These are phyloP conservation scores for Loripinus fragilis DNA, from an alignment of 2,888 invertebrate genomes.

Conservation along the genomic window DNA sequence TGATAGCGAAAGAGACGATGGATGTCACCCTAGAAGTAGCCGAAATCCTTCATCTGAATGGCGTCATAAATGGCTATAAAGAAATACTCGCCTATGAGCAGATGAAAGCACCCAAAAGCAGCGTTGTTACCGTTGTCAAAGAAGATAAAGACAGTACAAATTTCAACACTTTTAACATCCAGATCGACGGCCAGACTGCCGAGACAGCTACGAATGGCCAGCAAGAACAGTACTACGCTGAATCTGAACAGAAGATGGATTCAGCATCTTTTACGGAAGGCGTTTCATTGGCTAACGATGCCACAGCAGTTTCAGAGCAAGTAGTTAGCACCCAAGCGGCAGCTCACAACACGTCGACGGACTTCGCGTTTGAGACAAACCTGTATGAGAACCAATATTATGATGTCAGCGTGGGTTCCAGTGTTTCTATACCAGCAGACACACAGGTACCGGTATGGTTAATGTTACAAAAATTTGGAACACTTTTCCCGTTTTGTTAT, in stretches of 20 bases:
- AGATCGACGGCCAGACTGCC: not conserved
- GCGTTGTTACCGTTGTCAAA: not conserved
- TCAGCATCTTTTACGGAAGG: not conserved
- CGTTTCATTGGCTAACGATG: too few relatives aligned
- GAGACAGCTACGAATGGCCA: not conserved
- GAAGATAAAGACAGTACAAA: not conserved
- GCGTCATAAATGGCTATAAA: slow-evolving; percentile 50
- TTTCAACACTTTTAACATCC: not conserved
- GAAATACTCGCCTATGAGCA: slow-evolving; percentile 51
- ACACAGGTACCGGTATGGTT: too few relatives aligned
- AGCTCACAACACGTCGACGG: slow-evolving; percentile 24
- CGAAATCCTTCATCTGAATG: slow-evolving; percentile 50
- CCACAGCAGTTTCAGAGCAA: not conserved
- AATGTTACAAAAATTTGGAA: too few relatives aligned
- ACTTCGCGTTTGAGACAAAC: slow-evolving; percentile 40
- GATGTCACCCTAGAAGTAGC: slow-evolving; percentile 56
- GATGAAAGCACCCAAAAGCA: not conserved
- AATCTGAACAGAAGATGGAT: not conserved
- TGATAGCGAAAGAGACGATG: slow-evolving; percentile 56
- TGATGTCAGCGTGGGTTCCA: slow-evolving; percentile 48
- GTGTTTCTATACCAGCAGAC: not conserved
- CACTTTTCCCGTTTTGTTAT: too few relatives aligned
- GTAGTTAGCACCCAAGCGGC: slow-evolving; percentile 4
- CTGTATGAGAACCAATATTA: slow-evolving; percentile 53
- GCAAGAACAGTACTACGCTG: not conserved